Evolutionary conservation across 2,113 vertebrate genomes (phyloP).

Genomic region (Pungitius pungitius): DNA sequence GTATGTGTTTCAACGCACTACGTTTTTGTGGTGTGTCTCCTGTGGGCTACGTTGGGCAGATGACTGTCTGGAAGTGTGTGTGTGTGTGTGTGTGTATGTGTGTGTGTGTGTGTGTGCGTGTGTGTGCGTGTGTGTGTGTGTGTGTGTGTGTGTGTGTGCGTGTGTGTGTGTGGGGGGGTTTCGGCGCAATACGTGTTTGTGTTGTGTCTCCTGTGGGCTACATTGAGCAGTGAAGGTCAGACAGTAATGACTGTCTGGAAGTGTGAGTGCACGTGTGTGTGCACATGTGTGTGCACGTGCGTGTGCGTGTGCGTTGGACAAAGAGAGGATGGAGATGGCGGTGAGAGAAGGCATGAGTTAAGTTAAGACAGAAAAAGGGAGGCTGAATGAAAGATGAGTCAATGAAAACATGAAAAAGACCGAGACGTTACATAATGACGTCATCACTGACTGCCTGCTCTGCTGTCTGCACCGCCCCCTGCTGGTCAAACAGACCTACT

Average conservation of each 20-base stretch:
- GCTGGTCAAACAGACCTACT: not conserved
- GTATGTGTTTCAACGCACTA: no score
- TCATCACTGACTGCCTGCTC: not conserved
- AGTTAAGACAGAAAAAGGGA: not conserved
- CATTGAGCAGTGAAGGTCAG: conserved; percentile 38
- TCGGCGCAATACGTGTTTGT: no score
- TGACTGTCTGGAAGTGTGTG: conserved; percentile 33
- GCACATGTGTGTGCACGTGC: not conserved
- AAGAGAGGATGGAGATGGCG: not conserved
- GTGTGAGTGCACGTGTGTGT: not conserved
- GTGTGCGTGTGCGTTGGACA: not conserved
- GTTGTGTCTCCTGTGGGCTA: conserved; percentile 13
- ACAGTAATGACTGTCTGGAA: conserved; percentile 41
- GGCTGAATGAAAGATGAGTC: conserved; percentile 5
- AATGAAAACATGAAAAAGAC: conserved; percentile 15
- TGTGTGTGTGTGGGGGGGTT: not conserved
- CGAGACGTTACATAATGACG: conserved; percentile 50
- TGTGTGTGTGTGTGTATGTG: not conserved
- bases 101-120: not conserved
- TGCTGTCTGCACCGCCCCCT: conserved; percentile 39
- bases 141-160: conserved; percentile 1
- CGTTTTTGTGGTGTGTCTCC: not conserved
- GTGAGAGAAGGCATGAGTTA: not conserved
- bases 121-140: not conserved
- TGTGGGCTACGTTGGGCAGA: conserved; percentile 23